These are phyloP conservation scores for Brachypodius melanocephalos DNA, from an alignment of 2,113 vertebrate species.

Conservation along the genomic window DNA sequence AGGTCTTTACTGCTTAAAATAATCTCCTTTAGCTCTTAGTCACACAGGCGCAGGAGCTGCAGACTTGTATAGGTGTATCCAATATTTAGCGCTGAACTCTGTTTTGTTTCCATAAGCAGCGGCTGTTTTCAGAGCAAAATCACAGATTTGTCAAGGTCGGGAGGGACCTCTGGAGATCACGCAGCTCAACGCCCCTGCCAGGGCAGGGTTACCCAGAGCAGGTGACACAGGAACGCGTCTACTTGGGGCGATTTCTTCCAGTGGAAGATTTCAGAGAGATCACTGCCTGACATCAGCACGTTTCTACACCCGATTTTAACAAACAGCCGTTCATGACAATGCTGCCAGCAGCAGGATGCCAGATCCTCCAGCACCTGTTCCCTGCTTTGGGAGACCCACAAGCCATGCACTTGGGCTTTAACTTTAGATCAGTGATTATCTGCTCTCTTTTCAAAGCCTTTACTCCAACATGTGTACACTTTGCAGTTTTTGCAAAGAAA, in stretches of 20 bases:
- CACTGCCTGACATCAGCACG: neutral
- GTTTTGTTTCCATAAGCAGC: neutral
- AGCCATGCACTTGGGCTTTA: fast-evolving
- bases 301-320: neutral
- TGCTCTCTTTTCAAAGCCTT: neutral
- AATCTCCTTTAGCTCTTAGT: slow-evolving; percentile 29
- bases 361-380: fast-evolving
- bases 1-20: slow-evolving; percentile 5
- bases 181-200: too few relatives aligned
- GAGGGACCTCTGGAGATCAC: neutral
- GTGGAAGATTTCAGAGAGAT: neutral
- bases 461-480: neutral
- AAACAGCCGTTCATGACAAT: fast-evolving
- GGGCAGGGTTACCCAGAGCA: neutral
- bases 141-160: neutral
- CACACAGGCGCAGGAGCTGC: neutral
- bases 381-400: neutral
- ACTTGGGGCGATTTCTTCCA: too few relatives aligned
- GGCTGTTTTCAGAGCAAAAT: neutral
- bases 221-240: neutral
- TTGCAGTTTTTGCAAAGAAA: neutral
- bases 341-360: neutral
- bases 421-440: neutral
- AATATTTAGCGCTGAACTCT: neutral
- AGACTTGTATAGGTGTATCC: fast-evolving